Evolutionary conservation across 2,888 invertebrate genomes (phyloP).

Genomic region (Deladenus siricidicola): DNA sequence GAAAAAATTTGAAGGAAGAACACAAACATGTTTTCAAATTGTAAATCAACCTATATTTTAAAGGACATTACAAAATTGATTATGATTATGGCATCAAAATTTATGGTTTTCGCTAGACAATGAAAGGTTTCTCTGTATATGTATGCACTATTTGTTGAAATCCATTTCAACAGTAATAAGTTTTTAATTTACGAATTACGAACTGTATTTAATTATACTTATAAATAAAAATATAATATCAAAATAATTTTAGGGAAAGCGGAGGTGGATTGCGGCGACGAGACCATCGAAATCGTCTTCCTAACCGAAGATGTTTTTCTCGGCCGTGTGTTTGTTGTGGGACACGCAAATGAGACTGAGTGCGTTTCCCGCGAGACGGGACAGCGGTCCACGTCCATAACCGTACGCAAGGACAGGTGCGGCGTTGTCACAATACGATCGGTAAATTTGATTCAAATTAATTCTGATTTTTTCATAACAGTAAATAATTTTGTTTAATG

Average conservation of each 20-base stretch:
- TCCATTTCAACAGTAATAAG: too few species aligned
- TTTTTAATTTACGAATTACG: too few species aligned
- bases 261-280: slow-evolving; percentile 52
- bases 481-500: not conserved
- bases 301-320: slow-evolving; percentile 38
- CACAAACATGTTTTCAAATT: too few species aligned
- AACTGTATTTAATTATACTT: too few species aligned
- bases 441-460: slow-evolving; percentile 12
- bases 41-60: too few species aligned
- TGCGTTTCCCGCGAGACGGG: slow-evolving; percentile 47
- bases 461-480: not conserved
- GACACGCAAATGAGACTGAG: slow-evolving; percentile 46
- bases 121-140: too few species aligned
- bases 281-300: slow-evolving; percentile 50
- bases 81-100: too few species aligned
- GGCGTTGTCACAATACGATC: slow-evolving; percentile 49
- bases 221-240: too few species aligned
- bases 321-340: slow-evolving; percentile 50
- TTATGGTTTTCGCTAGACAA: too few species aligned
- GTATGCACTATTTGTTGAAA: too few species aligned
- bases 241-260: slow-evolving; percentile 40
- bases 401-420: slow-evolving; percentile 42
- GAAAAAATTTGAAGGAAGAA: too few species aligned
- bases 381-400: slow-evolving; percentile 44
- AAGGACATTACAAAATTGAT: too few species aligned